Conservation (phyloP, 2,113 vertebrate genomes). For the Neopipo cinnamomea region DNA sequence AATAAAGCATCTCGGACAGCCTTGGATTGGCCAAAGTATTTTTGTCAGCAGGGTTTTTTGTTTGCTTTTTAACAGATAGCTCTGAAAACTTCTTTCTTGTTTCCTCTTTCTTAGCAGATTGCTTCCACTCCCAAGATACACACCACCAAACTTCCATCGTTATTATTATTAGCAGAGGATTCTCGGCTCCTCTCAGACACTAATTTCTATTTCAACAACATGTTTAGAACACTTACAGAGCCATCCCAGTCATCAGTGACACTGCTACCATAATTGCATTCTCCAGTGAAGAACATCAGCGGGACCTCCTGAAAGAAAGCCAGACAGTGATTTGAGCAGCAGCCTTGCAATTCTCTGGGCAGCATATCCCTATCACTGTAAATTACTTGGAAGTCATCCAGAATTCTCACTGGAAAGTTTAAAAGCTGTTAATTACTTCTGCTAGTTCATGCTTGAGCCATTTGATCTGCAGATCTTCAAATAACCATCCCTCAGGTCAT, state of each 20-base stretch:
- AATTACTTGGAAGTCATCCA: neutral
- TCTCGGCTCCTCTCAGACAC: neutral
- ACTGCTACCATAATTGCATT: conserved; percentile 86
- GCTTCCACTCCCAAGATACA: neutral
- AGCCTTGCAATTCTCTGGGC: neutral
- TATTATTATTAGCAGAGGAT: neutral
- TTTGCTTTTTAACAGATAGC: neutral
- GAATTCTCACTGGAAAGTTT: neutral
- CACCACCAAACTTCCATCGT: neutral
- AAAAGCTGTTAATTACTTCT: neutral
- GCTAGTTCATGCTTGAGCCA: neutral
- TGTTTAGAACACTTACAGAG: conserved; percentile 78
- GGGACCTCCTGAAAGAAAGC: conserved; percentile 77
- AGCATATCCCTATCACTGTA: neutral
- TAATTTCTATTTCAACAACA: neutral
- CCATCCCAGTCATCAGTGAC: conserved; percentile 87
- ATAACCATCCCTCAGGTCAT: neutral
- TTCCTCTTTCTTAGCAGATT: neutral
- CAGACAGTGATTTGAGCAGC: neutral
- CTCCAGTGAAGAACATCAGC: conserved; percentile 80
- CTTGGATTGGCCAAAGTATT: neutral
- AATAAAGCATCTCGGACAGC: neutral
- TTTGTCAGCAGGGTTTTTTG: neutral
- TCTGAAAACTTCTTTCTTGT: neutral
- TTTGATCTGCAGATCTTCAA: neutral